phyloP scores from a whole-genome alignment of 2,888 invertebrate species.

The Drosophila limbata region DNA sequence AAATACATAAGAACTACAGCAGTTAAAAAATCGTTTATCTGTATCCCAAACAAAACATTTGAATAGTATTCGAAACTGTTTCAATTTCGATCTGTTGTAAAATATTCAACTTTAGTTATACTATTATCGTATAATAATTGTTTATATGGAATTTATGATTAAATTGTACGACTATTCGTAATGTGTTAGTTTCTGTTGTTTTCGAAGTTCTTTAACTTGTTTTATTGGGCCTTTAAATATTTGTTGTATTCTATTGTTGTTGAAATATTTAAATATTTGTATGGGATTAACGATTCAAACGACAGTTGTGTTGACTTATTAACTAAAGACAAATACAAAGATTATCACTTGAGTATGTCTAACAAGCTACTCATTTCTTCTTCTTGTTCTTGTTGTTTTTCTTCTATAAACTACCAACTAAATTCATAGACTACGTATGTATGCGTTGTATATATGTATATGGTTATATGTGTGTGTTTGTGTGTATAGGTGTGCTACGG shows the following conservation, averaged over 20 bases:
- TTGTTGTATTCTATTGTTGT: conserved; percentile 57
- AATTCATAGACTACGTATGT: conserved; percentile 53
- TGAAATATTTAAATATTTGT: conserved; percentile 51
- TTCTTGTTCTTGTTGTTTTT: conserved; percentile 32
- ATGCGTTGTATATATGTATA: conserved; percentile 29
- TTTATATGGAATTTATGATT: conserved; percentile 38
- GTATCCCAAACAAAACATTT: conserved; percentile 15
- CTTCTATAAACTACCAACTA: conserved; percentile 54
- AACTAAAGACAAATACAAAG: conserved; percentile 79
- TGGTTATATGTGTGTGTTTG: conserved; percentile 30
- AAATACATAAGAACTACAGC: conserved; percentile 56
- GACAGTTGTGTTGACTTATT: conserved; percentile 58
- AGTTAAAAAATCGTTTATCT: conserved; percentile 32
- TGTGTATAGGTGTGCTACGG: conserved; percentile 25
- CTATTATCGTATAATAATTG: neutral
- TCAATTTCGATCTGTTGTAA: conserved; percentile 17
- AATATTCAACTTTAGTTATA: conserved; percentile 33
- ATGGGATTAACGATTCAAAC: conserved; percentile 75
- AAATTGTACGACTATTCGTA: conserved; percentile 46
- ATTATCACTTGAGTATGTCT: conserved; percentile 80
- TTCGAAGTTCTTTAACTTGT: conserved; percentile 11
- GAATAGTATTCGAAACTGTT: conserved; percentile 36
- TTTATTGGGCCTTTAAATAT: conserved; percentile 62
- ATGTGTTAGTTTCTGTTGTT: conserved; percentile 8
- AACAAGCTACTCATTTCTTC: conserved; percentile 69